These are phyloP conservation scores for Choloepus didactylus DNA, from an alignment of 2,797 vertebrate genomes.

Conservation along the genomic window DNA sequence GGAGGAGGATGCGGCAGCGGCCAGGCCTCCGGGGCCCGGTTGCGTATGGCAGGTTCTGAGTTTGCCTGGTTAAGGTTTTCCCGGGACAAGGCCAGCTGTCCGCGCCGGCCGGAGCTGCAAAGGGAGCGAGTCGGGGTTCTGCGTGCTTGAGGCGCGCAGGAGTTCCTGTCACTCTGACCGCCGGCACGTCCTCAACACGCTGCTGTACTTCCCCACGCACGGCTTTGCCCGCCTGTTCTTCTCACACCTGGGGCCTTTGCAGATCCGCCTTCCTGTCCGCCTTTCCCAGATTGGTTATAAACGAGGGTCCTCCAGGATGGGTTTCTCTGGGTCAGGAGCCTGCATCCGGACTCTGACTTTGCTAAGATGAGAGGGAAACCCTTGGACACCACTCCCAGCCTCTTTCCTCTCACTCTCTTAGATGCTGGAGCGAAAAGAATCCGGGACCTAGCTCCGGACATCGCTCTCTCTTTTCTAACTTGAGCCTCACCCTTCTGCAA, in stretches of 20 bases:
- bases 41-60: rapidly evolving
- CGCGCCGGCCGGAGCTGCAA: not conserved
- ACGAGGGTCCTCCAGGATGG: rapidly evolving
- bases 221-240: rapidly evolving
- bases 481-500: not conserved
- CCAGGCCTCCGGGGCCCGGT: not conserved
- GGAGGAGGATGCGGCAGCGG: not conserved
- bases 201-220: rapidly evolving
- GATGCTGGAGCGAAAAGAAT: not conserved
- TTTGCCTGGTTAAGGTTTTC: not conserved
- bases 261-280: rapidly evolving
- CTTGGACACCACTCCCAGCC: not conserved
- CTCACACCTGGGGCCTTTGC: not conserved
- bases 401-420: not conserved
- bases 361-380: not conserved
- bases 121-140: not conserved
- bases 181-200: rapidly evolving
- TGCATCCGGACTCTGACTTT: not conserved
- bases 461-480: not conserved
- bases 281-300: not conserved
- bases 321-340: too few species aligned
- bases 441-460: not conserved
- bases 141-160: rapidly evolving
- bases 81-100: not conserved
- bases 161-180: not conserved